Evolutionary conservation across 2,888 invertebrate genomes (phyloP).

Genomic region (Scaptomyza cyrtandrae): DNA sequence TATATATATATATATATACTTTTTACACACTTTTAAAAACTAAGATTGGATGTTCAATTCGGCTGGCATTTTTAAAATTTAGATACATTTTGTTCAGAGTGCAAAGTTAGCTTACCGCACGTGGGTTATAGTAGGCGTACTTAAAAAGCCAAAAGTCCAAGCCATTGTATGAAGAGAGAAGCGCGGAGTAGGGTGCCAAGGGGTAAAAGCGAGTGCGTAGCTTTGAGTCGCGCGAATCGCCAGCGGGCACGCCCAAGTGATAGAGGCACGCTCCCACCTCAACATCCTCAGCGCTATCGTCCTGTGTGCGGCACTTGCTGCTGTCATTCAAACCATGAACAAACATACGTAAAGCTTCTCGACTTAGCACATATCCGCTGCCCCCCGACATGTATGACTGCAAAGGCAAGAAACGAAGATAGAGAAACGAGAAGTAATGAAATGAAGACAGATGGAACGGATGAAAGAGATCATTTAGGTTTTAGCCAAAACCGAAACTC

Average conservation of each 20-base stretch:
- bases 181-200: constrained; percentile 94
- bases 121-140: constrained; percentile 94
- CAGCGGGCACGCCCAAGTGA: constrained; percentile 92
- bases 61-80: too few relatives aligned
- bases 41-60: too few relatives aligned
- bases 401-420: neutral
- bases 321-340: constrained; percentile 89
- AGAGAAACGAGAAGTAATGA: neutral
- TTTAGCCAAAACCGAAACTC: too few relatives aligned
- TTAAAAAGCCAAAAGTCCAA: constrained; percentile 93
- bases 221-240: constrained; percentile 93
- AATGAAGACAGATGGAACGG: too few relatives aligned
- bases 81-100: neutral
- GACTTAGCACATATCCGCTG: constrained; percentile 95
- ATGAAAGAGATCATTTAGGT: neutral
- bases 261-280: constrained; percentile 89
- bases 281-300: constrained; percentile 84
- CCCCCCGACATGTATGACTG: constrained; percentile 95
- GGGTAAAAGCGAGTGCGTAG: constrained; percentile 97
- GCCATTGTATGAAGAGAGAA: constrained; percentile 93
- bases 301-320: constrained; percentile 84
- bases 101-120: constrained; percentile 85
- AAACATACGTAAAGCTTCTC: constrained; percentile 89
- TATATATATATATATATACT: too few relatives aligned
- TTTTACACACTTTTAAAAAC: too few relatives aligned